These are phyloP conservation scores for Poeciliopsis occidentalis DNA, from an alignment of 2,113 vertebrate species.

Conservation along the genomic window DNA sequence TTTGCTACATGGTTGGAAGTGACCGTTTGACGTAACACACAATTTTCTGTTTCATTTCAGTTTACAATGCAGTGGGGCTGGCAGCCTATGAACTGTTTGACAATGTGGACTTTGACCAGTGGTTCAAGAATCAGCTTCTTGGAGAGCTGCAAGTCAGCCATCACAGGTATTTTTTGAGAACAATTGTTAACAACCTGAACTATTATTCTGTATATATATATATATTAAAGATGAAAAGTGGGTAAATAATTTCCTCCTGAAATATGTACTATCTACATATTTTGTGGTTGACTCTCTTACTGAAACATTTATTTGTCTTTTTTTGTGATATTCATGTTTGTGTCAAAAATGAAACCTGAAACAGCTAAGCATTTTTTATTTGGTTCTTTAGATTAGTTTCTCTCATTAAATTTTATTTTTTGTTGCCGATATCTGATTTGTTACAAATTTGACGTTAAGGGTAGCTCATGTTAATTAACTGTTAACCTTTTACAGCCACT, in stretches of 20 bases:
- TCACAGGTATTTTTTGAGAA: conserved; percentile 82
- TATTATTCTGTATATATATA: too few species aligned
- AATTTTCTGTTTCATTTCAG: conserved; percentile 66
- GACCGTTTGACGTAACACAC: background rate
- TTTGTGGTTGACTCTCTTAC: background rate
- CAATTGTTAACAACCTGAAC: background rate
- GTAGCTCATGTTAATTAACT: background rate
- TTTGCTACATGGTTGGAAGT: too few species aligned
- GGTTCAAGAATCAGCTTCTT: conserved; percentile 97
- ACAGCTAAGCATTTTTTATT: background rate
- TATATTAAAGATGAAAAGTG: too few species aligned
- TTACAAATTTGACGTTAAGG: conserved; percentile 18
- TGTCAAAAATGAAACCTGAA: background rate
- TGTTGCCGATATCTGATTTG: conserved; percentile 2
- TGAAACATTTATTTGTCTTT: background rate
- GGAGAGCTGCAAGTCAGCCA: conserved; percentile 92
- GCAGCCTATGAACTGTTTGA: conserved; percentile 97
- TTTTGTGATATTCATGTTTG: background rate
- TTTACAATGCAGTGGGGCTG: conserved; percentile 96
- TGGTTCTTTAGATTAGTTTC: background rate
- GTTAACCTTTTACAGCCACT: background rate
- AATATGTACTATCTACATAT: background rate
- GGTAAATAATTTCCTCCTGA: too few species aligned
- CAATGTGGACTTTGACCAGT: conserved; percentile 97
- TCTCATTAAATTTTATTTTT: background rate